Base-by-base conservation (phyloP, 2,888 invertebrate species). In the Hedya salicella region DNA sequence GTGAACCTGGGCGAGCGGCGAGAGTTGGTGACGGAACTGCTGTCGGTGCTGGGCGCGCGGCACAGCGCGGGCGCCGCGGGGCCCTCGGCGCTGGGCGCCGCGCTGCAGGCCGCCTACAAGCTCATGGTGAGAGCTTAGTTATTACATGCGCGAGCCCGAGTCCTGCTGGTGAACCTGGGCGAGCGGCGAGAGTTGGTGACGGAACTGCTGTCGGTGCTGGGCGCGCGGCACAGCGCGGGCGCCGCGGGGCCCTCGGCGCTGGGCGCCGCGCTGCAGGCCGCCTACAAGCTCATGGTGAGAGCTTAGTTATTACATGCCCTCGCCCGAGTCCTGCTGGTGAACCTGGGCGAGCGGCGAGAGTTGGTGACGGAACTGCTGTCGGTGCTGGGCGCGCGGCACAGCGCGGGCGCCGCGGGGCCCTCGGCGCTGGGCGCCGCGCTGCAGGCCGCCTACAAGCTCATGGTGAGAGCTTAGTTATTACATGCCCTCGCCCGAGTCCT, bases 371-470 rank as follows among this genome's bases (percentile, higher is more conserved):
- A 97, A 86, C 86, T 98, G 69, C 86, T 98, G 56, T 87, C 90
- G n/a, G 95, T 95, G 77, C 88, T 98, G 71, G 99, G 99, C 0
- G 93, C 91, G 56, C 93, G 97, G 75, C 96, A 96, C 89, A 92
- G 94, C 68, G 82, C 88, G 49, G 93, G 93, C 48, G 93, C 95
- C 92, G 72, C 70, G 73, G 95, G 96, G 78, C 96, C 96, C 67
- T 96, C 95, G 71, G 98, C 98, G 9, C 91, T 99, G 13, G 99
- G 99, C 1, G 96, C 99, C 3, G 99, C 98, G 0, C 91, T 99
- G 36, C 97, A 97, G 85, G 97, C 97, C 46, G 98, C 97, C 0
- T 96, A 96, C 3, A 25, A 25, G 6, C 25, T 25, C 6, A 25
- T 25, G 25, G 25, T 25, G 6, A 25, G n/a, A n/a, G n/a, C n/a